Conservation (phyloP, 2,888 invertebrate species). For the Xestia c-nigrum region DNA sequence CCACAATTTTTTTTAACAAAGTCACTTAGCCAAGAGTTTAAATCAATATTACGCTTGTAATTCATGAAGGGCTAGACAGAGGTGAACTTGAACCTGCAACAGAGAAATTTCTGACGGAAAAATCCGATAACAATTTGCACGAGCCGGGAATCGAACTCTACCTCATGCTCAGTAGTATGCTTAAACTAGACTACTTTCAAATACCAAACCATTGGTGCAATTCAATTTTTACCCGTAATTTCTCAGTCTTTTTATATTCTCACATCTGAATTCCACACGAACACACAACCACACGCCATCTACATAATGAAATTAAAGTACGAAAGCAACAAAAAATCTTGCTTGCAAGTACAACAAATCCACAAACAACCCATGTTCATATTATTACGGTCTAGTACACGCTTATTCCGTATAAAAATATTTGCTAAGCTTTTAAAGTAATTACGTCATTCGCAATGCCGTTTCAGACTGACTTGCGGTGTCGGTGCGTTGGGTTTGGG, state of each 20-base stretch:
- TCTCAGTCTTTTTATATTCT: background rate
- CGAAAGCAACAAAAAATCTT: constrained; percentile 2
- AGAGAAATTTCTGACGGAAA: background rate
- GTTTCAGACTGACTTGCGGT: constrained; percentile 66
- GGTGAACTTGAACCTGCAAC: background rate
- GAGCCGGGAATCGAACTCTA: background rate
- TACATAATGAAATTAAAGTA: constrained; percentile 4
- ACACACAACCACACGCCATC: background rate
- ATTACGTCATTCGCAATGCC: constrained; percentile 81
- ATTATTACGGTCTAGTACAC: constrained; percentile 79
- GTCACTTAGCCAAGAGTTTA: background rate
- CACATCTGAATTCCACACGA: background rate
- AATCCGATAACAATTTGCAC: background rate
- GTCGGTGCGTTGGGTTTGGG: constrained; percentile 45
- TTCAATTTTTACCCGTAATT: too few species aligned
- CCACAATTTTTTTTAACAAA: background rate
- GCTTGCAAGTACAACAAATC: constrained; percentile 26
- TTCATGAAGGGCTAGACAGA: background rate
- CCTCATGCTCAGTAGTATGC: background rate
- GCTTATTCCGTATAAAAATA: constrained; percentile 85
- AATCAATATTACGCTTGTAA: background rate
- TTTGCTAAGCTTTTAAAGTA: constrained; percentile 88
- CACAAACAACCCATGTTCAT: constrained; percentile 60
- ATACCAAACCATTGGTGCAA: background rate
- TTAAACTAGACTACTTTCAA: background rate